Evolutionary conservation across 2,113 vertebrate genomes (phyloP), one percentile per base, ranked within the genome.

Genomic region (Tympanuchus pallidicinctus): DNA sequence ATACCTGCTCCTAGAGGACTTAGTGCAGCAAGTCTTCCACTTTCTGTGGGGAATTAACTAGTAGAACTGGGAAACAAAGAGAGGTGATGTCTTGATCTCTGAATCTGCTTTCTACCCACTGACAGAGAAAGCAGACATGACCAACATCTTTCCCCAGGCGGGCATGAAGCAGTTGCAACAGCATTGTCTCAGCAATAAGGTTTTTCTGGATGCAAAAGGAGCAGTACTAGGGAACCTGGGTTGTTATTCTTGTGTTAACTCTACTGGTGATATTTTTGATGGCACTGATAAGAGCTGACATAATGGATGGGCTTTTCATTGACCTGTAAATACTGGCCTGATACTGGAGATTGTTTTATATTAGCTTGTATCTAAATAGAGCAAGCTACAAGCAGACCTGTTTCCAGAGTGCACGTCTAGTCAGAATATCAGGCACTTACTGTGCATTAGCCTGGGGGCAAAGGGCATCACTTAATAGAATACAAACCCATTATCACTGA

Each of bases 241-340:
- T 14, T 82, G 19, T 57, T 50, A 15, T 32, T 7, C 0, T 0
- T 66, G 27, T 57, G 19, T 2, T 24, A 25, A 3, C 47, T 61
- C 40, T 71, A 60, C 28, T 56, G 25, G n/a, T 19, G 40, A 24
- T 56, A 15, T 32, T 78, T 76, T 71, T 28, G 47, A 48, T 11
- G 10, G 52, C 71, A 5, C 50, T 25, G 57, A 48, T 13, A 59
- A 32, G n/a, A 82, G n/a, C 8, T 54, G 27, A 13, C 20, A 10
- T 2, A 5, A 4, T 2, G 42, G 40, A 4, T 28, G 27, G 20
- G 28, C 45, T 75, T 64, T 45, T 27, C 42, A n/a, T 4, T 24
- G 48, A 7, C 43, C 38, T 30, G 13, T 24, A 87, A 36, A 45
- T 25, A 6, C 27, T 22, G 21, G 8, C 59, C 59, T 28, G 54